These are phyloP conservation scores for Tethya wilhelma DNA, from an alignment of 37 sponge, comb jelly and placozoan genomes.

Conservation along the genomic window DNA sequence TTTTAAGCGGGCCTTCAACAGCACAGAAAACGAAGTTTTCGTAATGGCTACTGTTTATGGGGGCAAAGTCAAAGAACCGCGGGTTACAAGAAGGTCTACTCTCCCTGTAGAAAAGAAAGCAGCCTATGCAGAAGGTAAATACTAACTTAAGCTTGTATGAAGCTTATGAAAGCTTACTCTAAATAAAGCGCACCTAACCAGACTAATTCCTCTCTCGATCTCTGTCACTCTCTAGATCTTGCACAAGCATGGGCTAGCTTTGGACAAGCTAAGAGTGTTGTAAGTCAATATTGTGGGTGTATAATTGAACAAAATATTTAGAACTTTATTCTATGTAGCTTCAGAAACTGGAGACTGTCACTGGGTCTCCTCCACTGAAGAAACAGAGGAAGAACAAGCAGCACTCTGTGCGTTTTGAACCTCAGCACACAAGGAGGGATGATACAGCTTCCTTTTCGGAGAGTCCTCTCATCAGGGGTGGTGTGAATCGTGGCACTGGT, in stretches of 20 bases:
- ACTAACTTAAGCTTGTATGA: neutral
- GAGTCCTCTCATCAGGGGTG: neutral
- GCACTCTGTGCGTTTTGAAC: conserved; percentile 15
- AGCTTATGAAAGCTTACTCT: neutral
- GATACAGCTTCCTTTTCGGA: neutral
- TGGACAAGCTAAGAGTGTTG: conserved; percentile 55
- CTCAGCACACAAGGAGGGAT: too few species aligned
- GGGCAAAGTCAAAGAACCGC: conserved; percentile 36
- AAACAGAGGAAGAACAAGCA: too few species aligned
- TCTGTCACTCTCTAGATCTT: conserved; percentile 29
- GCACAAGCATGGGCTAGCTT: conserved; percentile 64
- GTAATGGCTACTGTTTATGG: conserved; percentile 29
- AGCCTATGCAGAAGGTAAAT: conserved; percentile 9
- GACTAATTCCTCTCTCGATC: neutral
- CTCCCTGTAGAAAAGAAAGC: neutral
- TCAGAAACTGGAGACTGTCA: conserved; percentile 19
- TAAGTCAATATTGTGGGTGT: conserved; percentile 13
- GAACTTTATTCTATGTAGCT: neutral
- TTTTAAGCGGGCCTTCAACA: too few species aligned
- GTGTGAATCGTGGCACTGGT: too few species aligned
- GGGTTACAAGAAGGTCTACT: neutral
- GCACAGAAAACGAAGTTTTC: neutral
- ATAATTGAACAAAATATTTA: neutral
- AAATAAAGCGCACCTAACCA: conserved; percentile 1
- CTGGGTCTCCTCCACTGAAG: neutral